Evolutionary conservation across 1,140 invertebrate genomes (phyloP).

Genomic region (Drosophila guanche): DNA sequence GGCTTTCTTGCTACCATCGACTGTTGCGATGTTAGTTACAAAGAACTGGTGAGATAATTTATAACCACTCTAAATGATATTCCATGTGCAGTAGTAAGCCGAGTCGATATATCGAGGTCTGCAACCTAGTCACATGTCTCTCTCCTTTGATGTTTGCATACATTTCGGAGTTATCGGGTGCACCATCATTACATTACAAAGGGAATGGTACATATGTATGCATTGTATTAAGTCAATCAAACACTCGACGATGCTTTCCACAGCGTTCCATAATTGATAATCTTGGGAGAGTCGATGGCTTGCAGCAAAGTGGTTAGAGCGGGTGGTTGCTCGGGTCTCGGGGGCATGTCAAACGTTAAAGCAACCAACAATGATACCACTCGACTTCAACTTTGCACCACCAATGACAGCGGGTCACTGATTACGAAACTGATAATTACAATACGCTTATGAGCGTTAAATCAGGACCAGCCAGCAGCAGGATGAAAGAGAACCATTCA

Average conservation of each 20-base stretch:
- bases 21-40: no score
- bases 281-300: constrained; percentile 33
- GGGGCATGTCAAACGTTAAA: constrained; percentile 45
- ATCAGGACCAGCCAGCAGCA: constrained; percentile 12
- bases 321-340: constrained; percentile 9
- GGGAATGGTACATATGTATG: background rate
- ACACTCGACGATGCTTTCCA: constrained; percentile 27
- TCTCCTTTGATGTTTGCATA: no score
- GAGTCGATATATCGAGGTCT: no score
- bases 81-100: no score
- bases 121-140: no score
- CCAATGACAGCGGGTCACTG: constrained; percentile 24
- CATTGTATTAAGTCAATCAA: constrained; percentile 20
- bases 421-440: constrained; percentile 58
- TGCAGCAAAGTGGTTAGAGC: background rate
- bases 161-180: no score
- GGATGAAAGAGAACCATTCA: background rate
- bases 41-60: no score
- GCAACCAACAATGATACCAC: constrained; percentile 31
- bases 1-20: no score
- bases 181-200: no score
- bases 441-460: constrained; percentile 61
- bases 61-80: no score
- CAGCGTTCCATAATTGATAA: constrained; percentile 50
- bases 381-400: constrained; percentile 2